These are phyloP conservation scores for Cataglyphis hispanica DNA, from an alignment of 1,140 invertebrate species.

Conservation along the genomic window DNA sequence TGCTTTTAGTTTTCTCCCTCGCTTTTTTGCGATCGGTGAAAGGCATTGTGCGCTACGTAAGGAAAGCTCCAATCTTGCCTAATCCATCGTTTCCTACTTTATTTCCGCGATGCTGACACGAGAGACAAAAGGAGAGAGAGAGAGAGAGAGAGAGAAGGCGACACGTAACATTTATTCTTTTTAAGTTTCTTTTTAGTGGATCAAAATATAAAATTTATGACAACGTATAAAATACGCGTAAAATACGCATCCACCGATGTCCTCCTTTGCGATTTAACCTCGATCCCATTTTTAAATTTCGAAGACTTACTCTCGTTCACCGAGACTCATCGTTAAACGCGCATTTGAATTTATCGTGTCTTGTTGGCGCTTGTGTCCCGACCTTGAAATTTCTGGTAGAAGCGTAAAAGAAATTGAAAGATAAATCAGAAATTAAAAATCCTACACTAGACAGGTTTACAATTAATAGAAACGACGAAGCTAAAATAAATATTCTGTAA, in stretches of 20 bases:
- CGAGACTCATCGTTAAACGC: not conserved
- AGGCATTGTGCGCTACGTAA: slow-evolving; percentile 18
- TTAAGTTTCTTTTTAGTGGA: too few relatives aligned
- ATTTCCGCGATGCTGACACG: not conserved
- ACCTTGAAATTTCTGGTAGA: not conserved
- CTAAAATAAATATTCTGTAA: not conserved
- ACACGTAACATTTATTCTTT: too few relatives aligned
- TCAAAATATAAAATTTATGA: not conserved
- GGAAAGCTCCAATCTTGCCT: slow-evolving; percentile 31
- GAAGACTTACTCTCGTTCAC: slow-evolving; percentile 12
- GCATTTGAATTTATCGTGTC: slow-evolving; percentile 6
- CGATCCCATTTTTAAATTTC: slow-evolving; percentile 4
- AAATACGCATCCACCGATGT: not conserved
- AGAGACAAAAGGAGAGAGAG: not conserved
- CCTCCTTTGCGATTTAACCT: not conserved
- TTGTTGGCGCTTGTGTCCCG: not conserved
- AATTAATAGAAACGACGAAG: not conserved
- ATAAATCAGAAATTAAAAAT: not conserved
- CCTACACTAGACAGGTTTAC: not conserved
- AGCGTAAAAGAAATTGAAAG: not conserved
- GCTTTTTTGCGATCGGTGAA: slow-evolving; percentile 51
- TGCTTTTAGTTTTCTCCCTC: slow-evolving; percentile 33
- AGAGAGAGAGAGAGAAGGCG: not conserved
- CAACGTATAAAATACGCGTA: not conserved
- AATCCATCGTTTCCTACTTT: slow-evolving; percentile 26